Conservation (phyloP, 1,140 invertebrate species). For the Drosophila chauvacae region DNA sequence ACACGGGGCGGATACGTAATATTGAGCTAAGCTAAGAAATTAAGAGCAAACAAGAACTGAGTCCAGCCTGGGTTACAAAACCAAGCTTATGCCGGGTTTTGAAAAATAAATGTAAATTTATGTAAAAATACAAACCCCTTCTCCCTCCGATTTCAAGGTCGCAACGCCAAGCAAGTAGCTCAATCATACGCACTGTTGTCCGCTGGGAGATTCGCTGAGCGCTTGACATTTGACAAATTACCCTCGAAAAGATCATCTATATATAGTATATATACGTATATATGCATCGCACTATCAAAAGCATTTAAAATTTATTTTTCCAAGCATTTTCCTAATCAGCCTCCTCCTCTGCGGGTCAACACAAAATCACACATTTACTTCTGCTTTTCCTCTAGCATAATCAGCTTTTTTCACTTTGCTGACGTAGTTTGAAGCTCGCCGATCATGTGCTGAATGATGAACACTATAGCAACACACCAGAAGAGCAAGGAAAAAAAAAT, state of each 20-base stretch:
- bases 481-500: not conserved
- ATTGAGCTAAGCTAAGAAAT: not conserved
- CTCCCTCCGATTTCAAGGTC: slow-evolving; percentile 22
- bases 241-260: slow-evolving; percentile 29
- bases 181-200: slow-evolving; percentile 57
- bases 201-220: slow-evolving; percentile 7
- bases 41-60: not conserved
- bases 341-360: slow-evolving; percentile 20
- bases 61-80: not conserved
- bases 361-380: slow-evolving; percentile 44
- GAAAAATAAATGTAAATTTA: no score
- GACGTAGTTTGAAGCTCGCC: slow-evolving; percentile 40
- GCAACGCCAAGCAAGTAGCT: not conserved
- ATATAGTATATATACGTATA: slow-evolving; percentile 1
- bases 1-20: slow-evolving; percentile 43
- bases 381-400: slow-evolving; percentile 34
- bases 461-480: slow-evolving; percentile 3
- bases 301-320: slow-evolving; percentile 25
- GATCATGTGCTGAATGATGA: slow-evolving; percentile 49
- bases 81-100: no score
- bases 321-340: slow-evolving; percentile 32
- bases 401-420: slow-evolving; percentile 35
- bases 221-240: slow-evolving; percentile 53
- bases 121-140: not conserved
- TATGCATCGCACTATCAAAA: slow-evolving; percentile 19